Conservation (phyloP, 2,888 invertebrate genomes). For the Chamaedrilus cognettii region DNA sequence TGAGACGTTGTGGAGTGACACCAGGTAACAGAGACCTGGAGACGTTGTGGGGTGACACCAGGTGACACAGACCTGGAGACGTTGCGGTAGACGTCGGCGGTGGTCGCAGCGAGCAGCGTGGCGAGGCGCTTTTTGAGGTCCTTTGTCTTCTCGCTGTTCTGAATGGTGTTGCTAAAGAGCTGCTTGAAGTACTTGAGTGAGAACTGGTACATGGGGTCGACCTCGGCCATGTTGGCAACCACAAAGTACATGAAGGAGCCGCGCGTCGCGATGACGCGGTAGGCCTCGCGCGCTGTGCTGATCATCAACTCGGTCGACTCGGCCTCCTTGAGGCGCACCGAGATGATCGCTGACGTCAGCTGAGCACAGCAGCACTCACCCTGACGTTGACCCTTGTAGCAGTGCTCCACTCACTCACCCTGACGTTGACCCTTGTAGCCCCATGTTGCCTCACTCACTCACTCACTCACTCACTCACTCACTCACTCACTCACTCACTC, state of each 20-base stretch:
- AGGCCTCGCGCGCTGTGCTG: constrained; percentile 57
- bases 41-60: too few species aligned
- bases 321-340: constrained; percentile 57
- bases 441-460: too few species aligned
- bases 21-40: too few species aligned
- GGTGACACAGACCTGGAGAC: constrained; percentile 60
- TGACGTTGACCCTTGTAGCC: too few species aligned
- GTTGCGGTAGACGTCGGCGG: constrained; percentile 57
- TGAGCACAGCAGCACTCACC: constrained; percentile 32
- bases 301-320: constrained; percentile 60
- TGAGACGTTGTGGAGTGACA: too few species aligned
- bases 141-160: constrained; percentile 51
- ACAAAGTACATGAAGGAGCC: constrained; percentile 62
- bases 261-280: constrained; percentile 58
- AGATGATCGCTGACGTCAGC: constrained; percentile 59
- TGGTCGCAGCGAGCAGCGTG: constrained; percentile 55
- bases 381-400: too few species aligned
- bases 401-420: too few species aligned
- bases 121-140: constrained; percentile 50
- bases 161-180: constrained; percentile 58
- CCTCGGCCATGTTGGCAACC: constrained; percentile 59
- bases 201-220: constrained; percentile 61
- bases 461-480: too few species aligned
- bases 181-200: constrained; percentile 61
- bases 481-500: too few species aligned